Evolutionary conservation across 2,113 vertebrate genomes (phyloP).

Genomic region (Sclerurus mexicanus): DNA sequence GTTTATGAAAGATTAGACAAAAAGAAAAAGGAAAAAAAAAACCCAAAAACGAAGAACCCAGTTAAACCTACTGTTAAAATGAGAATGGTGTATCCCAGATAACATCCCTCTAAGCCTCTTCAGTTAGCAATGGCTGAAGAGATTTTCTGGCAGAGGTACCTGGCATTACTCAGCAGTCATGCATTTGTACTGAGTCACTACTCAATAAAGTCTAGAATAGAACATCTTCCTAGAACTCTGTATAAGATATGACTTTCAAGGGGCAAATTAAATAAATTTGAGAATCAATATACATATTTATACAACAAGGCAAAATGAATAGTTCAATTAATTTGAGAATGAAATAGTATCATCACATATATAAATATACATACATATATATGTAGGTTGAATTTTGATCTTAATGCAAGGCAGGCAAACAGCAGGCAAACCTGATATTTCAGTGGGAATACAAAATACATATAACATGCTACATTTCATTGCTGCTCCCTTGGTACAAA

Average conservation of each 20-base stretch:
- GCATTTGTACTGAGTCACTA: neutral
- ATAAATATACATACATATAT: too few relatives aligned
- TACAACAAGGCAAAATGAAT: neutral
- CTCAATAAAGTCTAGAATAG: neutral
- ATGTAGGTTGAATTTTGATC: neutral
- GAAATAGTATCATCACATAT: neutral
- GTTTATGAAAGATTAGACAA: neutral
- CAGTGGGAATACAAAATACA: neutral
- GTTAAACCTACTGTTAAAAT: neutral
- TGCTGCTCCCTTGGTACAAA: neutral
- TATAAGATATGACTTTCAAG: neutral
- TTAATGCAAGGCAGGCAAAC: neutral
- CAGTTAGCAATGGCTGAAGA: neutral
- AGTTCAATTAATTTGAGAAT: neutral
- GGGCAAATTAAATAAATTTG: neutral
- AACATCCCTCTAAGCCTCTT: neutral
- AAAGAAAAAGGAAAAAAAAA: neutral
- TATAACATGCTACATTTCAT: neutral
- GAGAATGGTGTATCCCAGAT: neutral
- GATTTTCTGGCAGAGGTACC: neutral
- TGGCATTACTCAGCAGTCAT: neutral
- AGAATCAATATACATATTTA: neutral
- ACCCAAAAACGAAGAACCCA: rapidly evolving
- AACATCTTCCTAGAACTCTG: neutral
- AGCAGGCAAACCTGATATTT: neutral